Base-by-base conservation (phyloP, 2,888 invertebrate genomes). In the Epirrhoe alternata region DNA sequence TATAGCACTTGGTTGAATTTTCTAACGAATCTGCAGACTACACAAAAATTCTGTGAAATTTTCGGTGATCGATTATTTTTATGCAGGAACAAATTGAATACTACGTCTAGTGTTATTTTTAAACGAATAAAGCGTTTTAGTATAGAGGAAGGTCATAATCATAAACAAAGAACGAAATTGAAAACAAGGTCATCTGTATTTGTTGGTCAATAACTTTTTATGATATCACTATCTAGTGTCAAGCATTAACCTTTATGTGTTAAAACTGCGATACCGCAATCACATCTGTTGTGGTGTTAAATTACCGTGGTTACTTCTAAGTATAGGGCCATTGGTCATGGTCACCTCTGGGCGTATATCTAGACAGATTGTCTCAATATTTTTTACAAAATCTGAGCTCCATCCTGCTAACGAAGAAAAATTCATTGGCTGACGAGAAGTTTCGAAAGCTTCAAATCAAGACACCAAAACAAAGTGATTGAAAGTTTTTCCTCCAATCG, bases 191-290 rank as follows among this genome's bases (percentile, higher is more conserved):
- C 42, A n/a, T 42, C n/a, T 45, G n/a, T 45, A n/a, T 45, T 14
- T 5, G 45, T 50, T 12, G 30, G 8, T 50, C 8, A 50, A 24
- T 49, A 49, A 8, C 49, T 49, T 16, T 49, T 24, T 8, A 5
- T 30, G 50, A 24, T 50, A 30, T 33, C 12, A 16, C 12, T 42
- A 52, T 30, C 58, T 17, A 12, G 35, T 49, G 24, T 54, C 61
- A 54, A 54, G 49, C 35, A 12, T 35, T 49, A 49, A 55, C 54
- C 61, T 61, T 35, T 54, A 61, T n/a, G 35, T 35, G 12, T 51
- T 51, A 42, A 63, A 56, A 56, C 31, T 52, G 8, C 63, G 6
- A 57, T 24, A 64, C 64, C 64, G 52, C 64, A 64, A 64, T 63
- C 52, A 47, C 57, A 63, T 50, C 58, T 58, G 47, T 47, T 55